A percentile compares a stretch with the other conserved stretches of the same genome.
Evolutionary conservation across 2,113 vertebrate genomes (phyloP).

Genomic region (Entomyzon cyanotis): DNA sequence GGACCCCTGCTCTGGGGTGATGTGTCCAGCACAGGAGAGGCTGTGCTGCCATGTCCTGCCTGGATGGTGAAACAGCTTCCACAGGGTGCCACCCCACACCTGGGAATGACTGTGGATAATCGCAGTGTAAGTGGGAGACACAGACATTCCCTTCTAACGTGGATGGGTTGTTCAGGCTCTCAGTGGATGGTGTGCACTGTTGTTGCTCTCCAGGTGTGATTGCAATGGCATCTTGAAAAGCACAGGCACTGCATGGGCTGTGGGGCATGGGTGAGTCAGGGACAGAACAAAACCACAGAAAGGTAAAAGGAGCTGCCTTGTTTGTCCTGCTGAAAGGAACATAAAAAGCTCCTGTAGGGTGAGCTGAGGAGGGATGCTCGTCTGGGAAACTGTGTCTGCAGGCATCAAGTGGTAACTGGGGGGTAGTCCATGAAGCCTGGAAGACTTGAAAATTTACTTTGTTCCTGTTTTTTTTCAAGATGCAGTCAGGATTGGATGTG

Average conservation of each 20-base stretch:
- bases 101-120: not conserved
- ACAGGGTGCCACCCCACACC: not conserved
- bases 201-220: not conserved
- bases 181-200: not conserved
- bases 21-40: not conserved
- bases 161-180: not conserved
- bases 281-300: not conserved
- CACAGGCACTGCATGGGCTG: rapidly evolving
- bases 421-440: not conserved
- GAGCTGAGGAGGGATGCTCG: rapidly evolving
- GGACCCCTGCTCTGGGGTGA: too few species aligned
- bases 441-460: not conserved
- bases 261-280: too few species aligned
- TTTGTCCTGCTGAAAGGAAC: not conserved
- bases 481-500: not conserved
- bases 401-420: not conserved
- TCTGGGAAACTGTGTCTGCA: not conserved
- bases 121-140: rapidly evolving
- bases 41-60: not conserved
- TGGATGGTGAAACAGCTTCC: not conserved
- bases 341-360: not conserved
- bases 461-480: not conserved
- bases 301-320: not conserved
- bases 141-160: not conserved
- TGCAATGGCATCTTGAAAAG: not conserved